Percentiles rank a stretch among this genome's conserved stretches.
These are phyloP conservation scores for Ammodytes marinus DNA, from an alignment of 2,113 vertebrate species.

Conservation along the genomic window DNA sequence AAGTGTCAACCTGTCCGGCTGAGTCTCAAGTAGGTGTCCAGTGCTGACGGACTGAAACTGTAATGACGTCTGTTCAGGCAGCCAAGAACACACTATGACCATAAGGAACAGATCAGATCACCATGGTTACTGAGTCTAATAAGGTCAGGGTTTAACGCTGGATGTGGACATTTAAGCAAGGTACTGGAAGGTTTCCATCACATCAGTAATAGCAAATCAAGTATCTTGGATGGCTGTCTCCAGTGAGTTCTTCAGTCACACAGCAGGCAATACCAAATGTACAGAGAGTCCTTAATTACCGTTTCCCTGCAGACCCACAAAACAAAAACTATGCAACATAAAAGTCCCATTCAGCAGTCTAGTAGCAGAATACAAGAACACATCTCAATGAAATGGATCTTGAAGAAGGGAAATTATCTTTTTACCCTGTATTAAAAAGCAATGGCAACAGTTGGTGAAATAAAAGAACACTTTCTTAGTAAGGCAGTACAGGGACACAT, in stretches of 20 bases:
- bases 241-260: constrained; percentile 25
- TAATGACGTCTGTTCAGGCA: constrained; percentile 60
- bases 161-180: constrained; percentile 42
- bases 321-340: constrained; percentile 1
- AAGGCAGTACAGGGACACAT: neutral
- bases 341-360: constrained; percentile 22
- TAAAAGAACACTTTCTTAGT: neutral
- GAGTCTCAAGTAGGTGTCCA: constrained; percentile 26
- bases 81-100: constrained; percentile 52
- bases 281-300: constrained; percentile 4
- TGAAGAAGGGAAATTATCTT: neutral
- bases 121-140: constrained; percentile 77
- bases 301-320: constrained; percentile 22
- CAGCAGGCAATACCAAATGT: neutral
- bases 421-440: constrained; percentile 5
- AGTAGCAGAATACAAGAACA: constrained; percentile 29
- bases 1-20: constrained; percentile 57
- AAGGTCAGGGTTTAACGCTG: constrained; percentile 68
- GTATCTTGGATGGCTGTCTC: constrained; percentile 3
- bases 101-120: constrained; percentile 65
- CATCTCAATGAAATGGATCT: neutral
- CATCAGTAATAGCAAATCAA: constrained; percentile 1
- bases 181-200: constrained; percentile 38
- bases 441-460: neutral
- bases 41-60: constrained; percentile 53